Conservation (phyloP, 23 tunicate species). For the Ascidia mentula region DNA sequence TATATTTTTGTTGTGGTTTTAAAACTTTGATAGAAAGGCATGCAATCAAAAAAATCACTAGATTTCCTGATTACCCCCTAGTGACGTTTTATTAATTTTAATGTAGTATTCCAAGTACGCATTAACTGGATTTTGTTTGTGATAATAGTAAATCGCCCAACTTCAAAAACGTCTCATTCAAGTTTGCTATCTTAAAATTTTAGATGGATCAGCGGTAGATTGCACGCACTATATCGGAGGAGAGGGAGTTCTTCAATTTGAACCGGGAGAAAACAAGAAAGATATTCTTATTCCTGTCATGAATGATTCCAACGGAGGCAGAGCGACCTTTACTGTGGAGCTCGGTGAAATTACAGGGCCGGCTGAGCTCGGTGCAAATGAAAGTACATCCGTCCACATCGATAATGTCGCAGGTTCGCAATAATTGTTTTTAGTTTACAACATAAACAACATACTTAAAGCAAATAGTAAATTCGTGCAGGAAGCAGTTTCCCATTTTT, state of each 20-base stretch:
- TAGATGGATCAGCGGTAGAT: slow-evolving; percentile 86
- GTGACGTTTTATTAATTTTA: no score
- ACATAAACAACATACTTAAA: no score
- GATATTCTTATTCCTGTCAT: slow-evolving; percentile 85
- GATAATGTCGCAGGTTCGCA: slow-evolving; percentile 82
- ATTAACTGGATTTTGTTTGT: background rate
- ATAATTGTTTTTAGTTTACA: no score
- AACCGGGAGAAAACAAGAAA: slow-evolving; percentile 56
- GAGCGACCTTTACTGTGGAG: slow-evolving; percentile 52
- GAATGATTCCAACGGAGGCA: slow-evolving; percentile 81
- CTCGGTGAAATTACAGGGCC: slow-evolving; percentile 65
- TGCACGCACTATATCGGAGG: slow-evolving; percentile 81
- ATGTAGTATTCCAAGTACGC: background rate
- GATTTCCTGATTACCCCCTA: no score
- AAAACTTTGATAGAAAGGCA: no score
- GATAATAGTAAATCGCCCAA: no score
- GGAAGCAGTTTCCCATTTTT: no score
- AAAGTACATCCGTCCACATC: slow-evolving; percentile 47
- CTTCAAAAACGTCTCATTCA: no score
- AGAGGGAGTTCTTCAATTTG: slow-evolving; percentile 52
- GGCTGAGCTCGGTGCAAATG: slow-evolving; percentile 58
- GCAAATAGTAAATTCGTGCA: no score
- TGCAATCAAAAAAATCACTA: no score
- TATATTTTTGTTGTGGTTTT: no score
- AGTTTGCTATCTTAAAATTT: no score